Evolutionary conservation across 2,113 vertebrate genomes (phyloP).

Genomic region (Dromiciops gliroides): DNA sequence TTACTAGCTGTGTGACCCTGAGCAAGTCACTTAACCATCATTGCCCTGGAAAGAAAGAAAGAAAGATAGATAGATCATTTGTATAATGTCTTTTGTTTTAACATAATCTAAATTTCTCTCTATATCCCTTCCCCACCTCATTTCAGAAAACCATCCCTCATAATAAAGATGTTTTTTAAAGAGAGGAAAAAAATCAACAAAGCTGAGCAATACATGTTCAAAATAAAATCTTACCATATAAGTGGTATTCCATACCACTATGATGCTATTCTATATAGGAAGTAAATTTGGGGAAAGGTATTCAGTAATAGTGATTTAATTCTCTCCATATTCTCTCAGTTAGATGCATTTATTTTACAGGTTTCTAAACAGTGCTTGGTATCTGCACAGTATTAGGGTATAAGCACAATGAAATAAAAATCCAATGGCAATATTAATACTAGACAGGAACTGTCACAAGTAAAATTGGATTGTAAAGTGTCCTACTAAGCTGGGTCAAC

Average conservation of each 20-base stretch:
- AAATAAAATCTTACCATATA: neutral
- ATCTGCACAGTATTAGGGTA: constrained; percentile 45
- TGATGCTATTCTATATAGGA: neutral
- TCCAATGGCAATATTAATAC: constrained; percentile 31
- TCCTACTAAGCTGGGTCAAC: neutral
- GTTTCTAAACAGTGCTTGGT: constrained; percentile 21
- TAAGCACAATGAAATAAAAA: constrained; percentile 24
- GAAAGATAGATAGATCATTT: too few species aligned
- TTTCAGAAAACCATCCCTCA: neutral
- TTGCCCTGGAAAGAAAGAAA: too few species aligned
- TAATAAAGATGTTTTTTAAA: too few species aligned
- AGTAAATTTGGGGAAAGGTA: neutral
- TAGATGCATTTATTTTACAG: constrained; percentile 20
- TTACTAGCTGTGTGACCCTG: too few species aligned
- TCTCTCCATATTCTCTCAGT: constrained; percentile 33
- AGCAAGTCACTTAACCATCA: too few species aligned
- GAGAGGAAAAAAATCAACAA: neutral
- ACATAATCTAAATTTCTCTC: neutral
- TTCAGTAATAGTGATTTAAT: constrained; percentile 13
- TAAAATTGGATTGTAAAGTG: constrained; percentile 17
- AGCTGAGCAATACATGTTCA: neutral
- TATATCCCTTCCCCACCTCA: neutral
- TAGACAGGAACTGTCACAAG: constrained; percentile 26
- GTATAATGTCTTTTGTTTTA: neutral
- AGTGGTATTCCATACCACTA: neutral